Evolutionary conservation across 2,113 vertebrate species (phyloP), one percentile per base, ranked within the genome.

Genomic region (Drymodes brunneopygia): DNA sequence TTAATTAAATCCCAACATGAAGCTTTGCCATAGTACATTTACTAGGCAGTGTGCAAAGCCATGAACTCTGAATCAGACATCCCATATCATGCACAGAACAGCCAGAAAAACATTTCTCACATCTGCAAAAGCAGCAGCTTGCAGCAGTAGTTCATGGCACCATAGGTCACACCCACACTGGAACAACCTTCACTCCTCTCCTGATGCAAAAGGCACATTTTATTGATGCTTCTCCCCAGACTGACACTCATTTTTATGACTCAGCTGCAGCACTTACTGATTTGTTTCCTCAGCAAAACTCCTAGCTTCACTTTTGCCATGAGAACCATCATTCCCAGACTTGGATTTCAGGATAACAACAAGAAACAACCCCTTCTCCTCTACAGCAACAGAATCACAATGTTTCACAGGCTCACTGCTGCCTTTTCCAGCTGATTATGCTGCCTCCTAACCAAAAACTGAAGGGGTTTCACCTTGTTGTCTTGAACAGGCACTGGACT

Each of bases 41-140:
- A 33, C 16, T 15, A 67, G 15, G 35, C 27, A 56, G 4, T 1
- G 11, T 20, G 17, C 54, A 78, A 45, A 83, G 28, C 60, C 47
- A 38, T 7, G 19, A 35, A 53, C 47, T 81, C 21, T 25, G 67
- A 78, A 45, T 54, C 27, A 66, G 62, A 62, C 1, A 7, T n/a
- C 25, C 42, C 28, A 10, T 7, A 19, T 36, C 80, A 83, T 1
- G 1, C n/a, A 45, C 29, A 47, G 33, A 88, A n/a, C 9, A 57
- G 36, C 6, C 67, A 80, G 21, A 35, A 70, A 73, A 61, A 8
- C 0, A 0, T 11, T 40, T 33, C 23, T 60, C 2, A 1, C 1
- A 5, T 42, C 29, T 48, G 47, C 45, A 82, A 81, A 84, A 72
- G 56, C 58, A 81, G 42, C 57, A 74, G 38, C 12, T 47, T 81